Conservation (phyloP, 2,113 vertebrate species). For the Lethenteron camtschaticum region DNA sequence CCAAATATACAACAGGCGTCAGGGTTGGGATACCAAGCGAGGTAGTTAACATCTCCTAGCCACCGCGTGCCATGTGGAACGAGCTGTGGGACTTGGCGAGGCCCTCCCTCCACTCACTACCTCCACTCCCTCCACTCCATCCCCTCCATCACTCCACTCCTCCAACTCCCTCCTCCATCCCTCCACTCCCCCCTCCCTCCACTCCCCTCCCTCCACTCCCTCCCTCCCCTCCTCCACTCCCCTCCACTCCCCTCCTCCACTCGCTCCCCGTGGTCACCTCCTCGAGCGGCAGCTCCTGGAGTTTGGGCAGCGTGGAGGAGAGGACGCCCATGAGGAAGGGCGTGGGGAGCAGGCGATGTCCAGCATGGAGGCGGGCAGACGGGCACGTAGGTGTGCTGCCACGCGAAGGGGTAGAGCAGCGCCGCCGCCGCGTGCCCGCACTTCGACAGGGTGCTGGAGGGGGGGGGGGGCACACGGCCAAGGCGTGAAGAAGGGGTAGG, state of each 20-base stretch:
- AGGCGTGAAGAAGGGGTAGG: too few relatives aligned
- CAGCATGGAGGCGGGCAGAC: slow-evolving; percentile 77
- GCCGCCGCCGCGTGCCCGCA: slow-evolving; percentile 73
- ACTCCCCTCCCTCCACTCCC: background rate
- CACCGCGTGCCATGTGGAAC: too few relatives aligned
- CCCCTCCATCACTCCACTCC: background rate
- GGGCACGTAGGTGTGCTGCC: slow-evolving; percentile 92
- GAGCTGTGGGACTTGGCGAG: too few relatives aligned
- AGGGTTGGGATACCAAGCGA: too few relatives aligned
- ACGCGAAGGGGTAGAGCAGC: slow-evolving; percentile 78
- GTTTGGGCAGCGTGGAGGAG: slow-evolving; percentile 49
- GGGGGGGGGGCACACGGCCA: too few relatives aligned
- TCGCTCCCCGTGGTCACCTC: slow-evolving; percentile 33
- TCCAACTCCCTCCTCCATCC: background rate
- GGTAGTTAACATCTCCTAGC: too few relatives aligned
- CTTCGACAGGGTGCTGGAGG: slow-evolving; percentile 52
- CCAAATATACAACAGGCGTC: too few relatives aligned
- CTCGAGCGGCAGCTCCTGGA: slow-evolving; percentile 73
- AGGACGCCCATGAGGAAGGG: slow-evolving; percentile 83
- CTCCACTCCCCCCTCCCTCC: background rate
- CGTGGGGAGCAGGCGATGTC: slow-evolving; percentile 87
- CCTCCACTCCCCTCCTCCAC: background rate
- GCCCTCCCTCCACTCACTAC: too few relatives aligned
- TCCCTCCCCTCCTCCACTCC: background rate
- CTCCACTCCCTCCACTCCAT: background rate